These are phyloP conservation scores for Chaenocephalus aceratus DNA, from an alignment of 2,113 vertebrate genomes.

Conservation along the genomic window DNA sequence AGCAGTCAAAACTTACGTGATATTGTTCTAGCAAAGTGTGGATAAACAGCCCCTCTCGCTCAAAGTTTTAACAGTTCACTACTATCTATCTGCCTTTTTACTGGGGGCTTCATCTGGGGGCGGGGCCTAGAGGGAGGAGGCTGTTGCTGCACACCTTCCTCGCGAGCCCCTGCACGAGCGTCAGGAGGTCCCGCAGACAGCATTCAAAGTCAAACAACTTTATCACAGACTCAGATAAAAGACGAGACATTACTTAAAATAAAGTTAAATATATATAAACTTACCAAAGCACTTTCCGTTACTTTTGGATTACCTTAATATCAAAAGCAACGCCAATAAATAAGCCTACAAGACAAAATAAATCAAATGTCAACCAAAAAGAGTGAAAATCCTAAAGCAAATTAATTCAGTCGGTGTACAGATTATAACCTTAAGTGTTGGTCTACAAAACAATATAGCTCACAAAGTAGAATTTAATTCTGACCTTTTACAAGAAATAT, in stretches of 20 bases:
- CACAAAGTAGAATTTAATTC: no score
- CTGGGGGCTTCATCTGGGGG: slow-evolving; percentile 64
- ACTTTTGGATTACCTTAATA: no score
- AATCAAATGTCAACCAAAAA: no score
- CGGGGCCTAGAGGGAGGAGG: slow-evolving; percentile 66
- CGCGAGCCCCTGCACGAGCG: neutral
- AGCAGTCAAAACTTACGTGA: neutral
- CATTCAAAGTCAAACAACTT: neutral
- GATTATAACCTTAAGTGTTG: no score
- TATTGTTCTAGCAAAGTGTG: neutral
- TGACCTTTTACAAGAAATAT: no score
- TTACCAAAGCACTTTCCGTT: neutral
- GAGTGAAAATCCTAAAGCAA: no score
- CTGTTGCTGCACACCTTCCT: neutral
- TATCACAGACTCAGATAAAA: neutral
- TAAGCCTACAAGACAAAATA: no score
- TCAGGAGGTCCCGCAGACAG: neutral
- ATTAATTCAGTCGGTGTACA: no score
- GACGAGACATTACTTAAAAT: neutral
- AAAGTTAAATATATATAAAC: no score
- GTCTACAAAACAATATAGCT: no score
- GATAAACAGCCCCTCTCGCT: slow-evolving; percentile 12
- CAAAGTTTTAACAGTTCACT: slow-evolving; percentile 63
- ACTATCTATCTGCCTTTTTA: slow-evolving; percentile 44
- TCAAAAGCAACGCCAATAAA: neutral